Percentiles rank a stretch among this genome's conserved stretches.
Conservation (phyloP, 2,888 invertebrate species). For the Cantharis flavilabris region DNA sequence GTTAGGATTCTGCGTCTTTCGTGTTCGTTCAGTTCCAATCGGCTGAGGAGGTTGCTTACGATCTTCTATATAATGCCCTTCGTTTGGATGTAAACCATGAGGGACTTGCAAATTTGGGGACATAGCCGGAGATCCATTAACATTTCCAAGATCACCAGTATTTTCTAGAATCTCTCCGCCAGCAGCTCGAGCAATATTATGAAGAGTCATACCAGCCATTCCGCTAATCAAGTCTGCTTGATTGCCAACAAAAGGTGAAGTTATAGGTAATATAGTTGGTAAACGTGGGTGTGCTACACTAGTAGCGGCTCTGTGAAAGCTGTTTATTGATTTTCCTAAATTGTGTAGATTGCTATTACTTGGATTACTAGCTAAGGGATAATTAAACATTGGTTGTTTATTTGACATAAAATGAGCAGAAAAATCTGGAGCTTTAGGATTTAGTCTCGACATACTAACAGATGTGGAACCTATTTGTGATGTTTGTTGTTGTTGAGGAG, state of each 20-base stretch:
- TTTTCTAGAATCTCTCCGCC: conserved; percentile 54
- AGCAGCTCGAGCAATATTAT: conserved; percentile 48
- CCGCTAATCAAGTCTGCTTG: conserved; percentile 49
- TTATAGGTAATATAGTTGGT: conserved; percentile 46
- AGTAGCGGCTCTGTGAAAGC: conserved; percentile 31
- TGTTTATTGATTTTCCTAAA: conserved; percentile 30
- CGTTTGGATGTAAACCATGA: conserved; percentile 35
- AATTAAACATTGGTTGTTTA: conserved; percentile 34
- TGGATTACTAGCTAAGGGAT: conserved; percentile 33
- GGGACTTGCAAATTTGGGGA: conserved; percentile 50
- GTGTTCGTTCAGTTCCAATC: conserved; percentile 82
- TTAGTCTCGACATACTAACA: conserved; percentile 69
- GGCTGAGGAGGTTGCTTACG: conserved; percentile 63
- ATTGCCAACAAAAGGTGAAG: conserved; percentile 46
- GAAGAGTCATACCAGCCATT: conserved; percentile 53
- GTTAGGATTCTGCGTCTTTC: conserved; percentile 59
- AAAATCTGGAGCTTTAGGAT: conserved; percentile 82
- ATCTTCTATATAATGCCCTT: conserved; percentile 53
- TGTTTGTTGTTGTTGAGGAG: conserved; percentile 34
- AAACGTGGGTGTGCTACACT: conserved; percentile 43
- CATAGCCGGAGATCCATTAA: conserved; percentile 58
- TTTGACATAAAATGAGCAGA: conserved; percentile 49
- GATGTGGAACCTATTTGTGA: conserved; percentile 37
- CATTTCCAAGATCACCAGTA: conserved; percentile 55
- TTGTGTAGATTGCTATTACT: conserved; percentile 24